phyloP scores from a whole-genome alignment of 2,888 invertebrate genomes.

The Pyrgus malvae region DNA sequence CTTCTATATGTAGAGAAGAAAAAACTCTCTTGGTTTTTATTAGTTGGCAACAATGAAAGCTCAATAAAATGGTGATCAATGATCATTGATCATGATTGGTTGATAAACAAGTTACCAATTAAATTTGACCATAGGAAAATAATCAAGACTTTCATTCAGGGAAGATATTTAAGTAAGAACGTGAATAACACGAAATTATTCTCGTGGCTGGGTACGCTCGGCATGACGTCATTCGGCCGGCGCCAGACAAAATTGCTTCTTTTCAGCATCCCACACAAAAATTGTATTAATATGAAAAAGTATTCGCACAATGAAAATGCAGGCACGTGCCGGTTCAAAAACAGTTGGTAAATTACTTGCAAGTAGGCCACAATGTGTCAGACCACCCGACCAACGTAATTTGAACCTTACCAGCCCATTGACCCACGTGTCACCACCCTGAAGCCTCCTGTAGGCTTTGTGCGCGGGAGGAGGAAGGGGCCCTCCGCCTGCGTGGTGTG shows the following conservation, averaged over 20 bases:
- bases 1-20: not conserved
- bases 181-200: not conserved
- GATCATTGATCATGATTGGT: not conserved
- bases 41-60: not conserved
- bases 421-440: constrained; percentile 45
- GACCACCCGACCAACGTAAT: constrained; percentile 48
- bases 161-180: constrained; percentile 8
- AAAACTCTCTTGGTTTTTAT: not conserved
- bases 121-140: not conserved
- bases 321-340: constrained; percentile 50
- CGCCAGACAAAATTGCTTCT: constrained; percentile 9
- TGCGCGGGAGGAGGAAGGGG: not conserved
- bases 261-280: constrained; percentile 16
- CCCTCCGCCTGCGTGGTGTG: not conserved
- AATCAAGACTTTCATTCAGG: constrained; percentile 9
- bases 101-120: not conserved
- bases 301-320: constrained; percentile 9
- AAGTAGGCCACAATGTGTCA: constrained; percentile 59
- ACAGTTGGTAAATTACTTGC: constrained; percentile 55
- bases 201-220: not conserved
- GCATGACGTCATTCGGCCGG: constrained; percentile 12
- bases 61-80: not conserved
- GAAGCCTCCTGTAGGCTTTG: not conserved
- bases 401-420: constrained; percentile 54
- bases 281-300: constrained; percentile 16